Evolutionary conservation across 2,797 vertebrate species (phyloP), one percentile per base, ranked within the genome.

Genomic region (Pitangus sulphuratus): DNA sequence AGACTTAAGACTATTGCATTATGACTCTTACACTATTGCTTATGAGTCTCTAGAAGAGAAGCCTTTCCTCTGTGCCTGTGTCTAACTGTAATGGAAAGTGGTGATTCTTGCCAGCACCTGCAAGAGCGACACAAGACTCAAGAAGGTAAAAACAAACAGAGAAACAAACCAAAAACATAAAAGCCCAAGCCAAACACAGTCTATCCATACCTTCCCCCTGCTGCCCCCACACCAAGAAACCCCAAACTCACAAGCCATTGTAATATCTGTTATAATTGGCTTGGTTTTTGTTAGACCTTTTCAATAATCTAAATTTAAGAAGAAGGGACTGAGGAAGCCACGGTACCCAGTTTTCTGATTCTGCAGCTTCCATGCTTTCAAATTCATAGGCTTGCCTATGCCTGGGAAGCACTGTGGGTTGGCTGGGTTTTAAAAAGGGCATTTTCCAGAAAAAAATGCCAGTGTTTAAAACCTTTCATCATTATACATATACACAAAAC

Each of bases 201-300:
- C 19, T 42, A 7, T 12, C 7, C 3, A 0, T 1, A 28, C 26
- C 17, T 17, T 30, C 16, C 17, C 5, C 14, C 39, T 5, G 11
- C 37, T 39, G 10, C 7, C 17, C 5, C 8, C 9, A 26, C 8
- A 2, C 4, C 10, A n/a, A 42, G 11, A 51, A 65, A 30, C 10
- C 12, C 6, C 18, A 64, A 65, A 15, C 7, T 85, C 26, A 72
- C 8, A 40, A 66, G 26, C 11, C 16, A 39, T 11, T 68, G 8
- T 50, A 12, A 33, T 45, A 8, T 53, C 30, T 35, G 18, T 65
- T 62, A 17, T 0, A 20, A 26, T 33, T 37, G 15, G 7, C 15
- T 24, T 12, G 4, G 3, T 24, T 81, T 91, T 8, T 17, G 87
- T 90, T 40, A 42, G 10, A 28, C 24, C 12, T 70, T 74, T 60